Evolutionary conservation across 2,797 vertebrate genomes (phyloP).

Genomic region (Gallinago solitaria): DNA sequence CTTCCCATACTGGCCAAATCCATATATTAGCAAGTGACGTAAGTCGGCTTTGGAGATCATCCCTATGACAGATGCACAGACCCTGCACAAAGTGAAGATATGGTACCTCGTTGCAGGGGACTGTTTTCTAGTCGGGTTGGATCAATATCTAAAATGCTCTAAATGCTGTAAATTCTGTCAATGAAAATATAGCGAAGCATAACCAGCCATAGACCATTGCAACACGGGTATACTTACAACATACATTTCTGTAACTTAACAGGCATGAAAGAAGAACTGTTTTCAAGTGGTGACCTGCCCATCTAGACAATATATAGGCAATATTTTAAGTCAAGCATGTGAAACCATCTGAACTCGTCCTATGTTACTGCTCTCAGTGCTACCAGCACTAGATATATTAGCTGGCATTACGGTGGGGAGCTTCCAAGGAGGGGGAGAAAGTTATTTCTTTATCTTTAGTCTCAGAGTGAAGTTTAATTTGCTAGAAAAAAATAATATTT

Average conservation of each 20-base stretch:
- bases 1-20: not conserved
- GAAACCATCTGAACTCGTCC: not conserved
- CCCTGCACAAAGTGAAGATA: not conserved
- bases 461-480: not conserved
- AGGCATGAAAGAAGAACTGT: not conserved
- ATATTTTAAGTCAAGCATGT: not conserved
- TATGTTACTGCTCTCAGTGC: not conserved
- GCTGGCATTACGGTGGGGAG: not conserved
- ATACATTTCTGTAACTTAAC: not conserved
- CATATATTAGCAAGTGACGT: not conserved
- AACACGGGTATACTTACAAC: not conserved
- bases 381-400: not conserved
- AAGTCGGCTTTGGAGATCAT: not conserved
- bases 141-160: not conserved
- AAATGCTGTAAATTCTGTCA: not conserved
- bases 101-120: not conserved
- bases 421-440: accelerated
- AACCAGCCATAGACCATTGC: not conserved
- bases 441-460: not conserved
- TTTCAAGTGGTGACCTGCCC: not conserved
- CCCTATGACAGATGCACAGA: not conserved
- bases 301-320: not conserved
- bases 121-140: not conserved
- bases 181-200: not conserved
- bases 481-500: not conserved